These are phyloP conservation scores for Dysidea cf. avara DNA, from an alignment of 37 sponge, comb jelly and placozoan species.

Conservation along the genomic window DNA sequence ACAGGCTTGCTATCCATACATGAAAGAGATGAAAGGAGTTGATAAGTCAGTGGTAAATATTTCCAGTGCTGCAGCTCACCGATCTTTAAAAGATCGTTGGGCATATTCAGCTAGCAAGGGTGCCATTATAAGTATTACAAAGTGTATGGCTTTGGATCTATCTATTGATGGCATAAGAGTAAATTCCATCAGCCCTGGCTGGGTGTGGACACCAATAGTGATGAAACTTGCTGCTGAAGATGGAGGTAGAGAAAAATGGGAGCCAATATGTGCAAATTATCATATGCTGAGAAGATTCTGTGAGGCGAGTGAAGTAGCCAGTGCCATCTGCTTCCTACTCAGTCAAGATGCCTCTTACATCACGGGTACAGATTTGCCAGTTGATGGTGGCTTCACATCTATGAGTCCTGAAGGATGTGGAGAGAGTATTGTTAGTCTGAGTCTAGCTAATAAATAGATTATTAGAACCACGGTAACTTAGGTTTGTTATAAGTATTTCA, in stretches of 20 bases:
- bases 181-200: slow-evolving; percentile 80
- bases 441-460: no score
- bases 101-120: slow-evolving; percentile 83
- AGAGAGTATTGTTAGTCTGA: no score
- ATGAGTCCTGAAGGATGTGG: slow-evolving; percentile 86
- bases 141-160: slow-evolving; percentile 84
- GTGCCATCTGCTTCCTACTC: slow-evolving; percentile 70
- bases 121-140: slow-evolving; percentile 70
- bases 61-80: slow-evolving; percentile 67
- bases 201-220: slow-evolving; percentile 90
- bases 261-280: slow-evolving; percentile 74
- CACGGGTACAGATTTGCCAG: slow-evolving; percentile 73
- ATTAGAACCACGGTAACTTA: no score
- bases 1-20: slow-evolving; percentile 60
- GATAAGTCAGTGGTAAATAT: slow-evolving; percentile 63
- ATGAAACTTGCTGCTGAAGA: slow-evolving; percentile 81
- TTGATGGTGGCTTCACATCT: slow-evolving; percentile 80
- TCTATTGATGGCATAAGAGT: slow-evolving; percentile 67
- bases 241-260: slow-evolving; percentile 78
- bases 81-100: slow-evolving; percentile 67
- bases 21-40: slow-evolving; percentile 37
- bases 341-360: slow-evolving; percentile 75
- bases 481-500: no score
- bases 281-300: slow-evolving; percentile 73
- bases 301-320: slow-evolving; percentile 67